Evolutionary conservation across 1,140 invertebrate genomes (phyloP).

Genomic region (Drosophila grimshawi): DNA sequence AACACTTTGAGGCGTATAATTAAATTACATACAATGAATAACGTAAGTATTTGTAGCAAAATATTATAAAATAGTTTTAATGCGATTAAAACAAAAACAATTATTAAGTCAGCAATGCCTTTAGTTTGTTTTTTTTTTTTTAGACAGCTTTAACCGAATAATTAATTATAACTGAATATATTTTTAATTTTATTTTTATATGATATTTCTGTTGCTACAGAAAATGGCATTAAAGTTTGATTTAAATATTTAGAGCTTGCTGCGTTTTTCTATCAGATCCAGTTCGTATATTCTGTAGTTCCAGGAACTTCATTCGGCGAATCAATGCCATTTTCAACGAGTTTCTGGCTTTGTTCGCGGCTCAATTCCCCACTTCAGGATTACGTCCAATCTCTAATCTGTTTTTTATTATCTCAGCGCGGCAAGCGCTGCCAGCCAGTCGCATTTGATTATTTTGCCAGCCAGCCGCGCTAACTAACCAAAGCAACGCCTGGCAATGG

Average conservation of each 20-base stretch:
- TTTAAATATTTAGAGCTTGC: not conserved
- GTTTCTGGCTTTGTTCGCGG: not conserved
- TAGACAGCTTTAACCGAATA: no score
- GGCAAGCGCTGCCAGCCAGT: slow-evolving; percentile 28
- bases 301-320: not conserved
- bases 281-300: not conserved
- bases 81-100: not conserved
- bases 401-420: slow-evolving; percentile 41
- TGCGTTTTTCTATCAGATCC: not conserved
- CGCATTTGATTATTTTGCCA: slow-evolving; percentile 44
- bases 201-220: no score
- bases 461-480: slow-evolving; percentile 24
- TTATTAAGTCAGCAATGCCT: not conserved
- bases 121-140: not conserved
- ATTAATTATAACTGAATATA: no score
- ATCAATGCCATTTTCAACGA: not conserved
- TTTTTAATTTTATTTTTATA: no score
- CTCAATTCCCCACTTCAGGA: not conserved
- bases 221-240: not conserved
- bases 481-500: slow-evolving; percentile 32
- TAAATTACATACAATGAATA: slow-evolving; percentile 29
- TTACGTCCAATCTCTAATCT: slow-evolving; percentile 31
- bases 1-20: slow-evolving; percentile 37
- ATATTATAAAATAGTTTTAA: not conserved
- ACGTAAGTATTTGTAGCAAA: slow-evolving; percentile 2